Evolutionary conservation across 2,113 vertebrate species (phyloP), one percentile per base, ranked within the genome.

Genomic region (Osmerus eperlanus): DNA sequence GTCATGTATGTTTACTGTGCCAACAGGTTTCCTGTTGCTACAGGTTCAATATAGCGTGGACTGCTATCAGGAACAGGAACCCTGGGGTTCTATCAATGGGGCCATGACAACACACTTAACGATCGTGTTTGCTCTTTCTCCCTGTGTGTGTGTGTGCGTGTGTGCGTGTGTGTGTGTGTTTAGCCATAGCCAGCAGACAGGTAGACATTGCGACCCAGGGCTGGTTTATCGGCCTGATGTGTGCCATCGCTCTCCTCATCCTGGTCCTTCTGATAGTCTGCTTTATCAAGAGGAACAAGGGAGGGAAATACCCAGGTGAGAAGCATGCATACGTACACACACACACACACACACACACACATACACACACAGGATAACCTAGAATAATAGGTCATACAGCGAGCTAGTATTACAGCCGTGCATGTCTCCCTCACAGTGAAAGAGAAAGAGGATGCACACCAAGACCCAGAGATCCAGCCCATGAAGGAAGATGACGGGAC

Each of bases 191-290:
- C 54, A 98, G 92, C 76, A 93, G 94, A 0, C 96, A 98, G 72
- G 96, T 97, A 18, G 96, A 98, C 85, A 97, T 98, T 16, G 96
- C 97, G 29, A 99, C 97, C 23, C 97, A 99, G 89, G 97, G 96
- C 83, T 99, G 97, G 97, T 99, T 98, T 85, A 99, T 99, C 67
- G 97, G 96, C 47, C 92, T 99, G 2, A 98, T 99, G 97, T 99
- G 97, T 85, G 96, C 95, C 71, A 96, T 99, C 5, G 97, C 97
- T 54, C 94, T 99, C 70, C 93, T 99, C 65, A 98, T 99, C 86
- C 87, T 99, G 84, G 95, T 99, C 80, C 94, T 99, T 52, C 90
- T 99, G 84, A 98, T 99, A 19, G 93, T 98, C 87, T 99, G 96
- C 90, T 99, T 99, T 89, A 97, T 99, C 91, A 94, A 96, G 91